phyloP scores from a whole-genome alignment of 2,888 invertebrate genomes.

The Drosophila borealis region DNA sequence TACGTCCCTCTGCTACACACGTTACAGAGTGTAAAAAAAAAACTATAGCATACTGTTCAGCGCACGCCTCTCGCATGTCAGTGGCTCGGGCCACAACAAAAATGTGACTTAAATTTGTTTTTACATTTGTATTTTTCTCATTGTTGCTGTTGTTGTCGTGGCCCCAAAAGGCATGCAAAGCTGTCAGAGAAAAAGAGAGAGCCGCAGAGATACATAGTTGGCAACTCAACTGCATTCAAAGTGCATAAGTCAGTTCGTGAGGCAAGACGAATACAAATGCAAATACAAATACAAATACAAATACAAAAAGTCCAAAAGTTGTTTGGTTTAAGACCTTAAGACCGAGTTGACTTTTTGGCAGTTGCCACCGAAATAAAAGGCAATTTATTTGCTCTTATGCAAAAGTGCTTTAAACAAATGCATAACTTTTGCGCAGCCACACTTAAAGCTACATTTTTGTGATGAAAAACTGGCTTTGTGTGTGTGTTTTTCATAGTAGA shows the following conservation, averaged over 20 bases:
- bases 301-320: constrained; percentile 41
- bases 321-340: constrained; percentile 32
- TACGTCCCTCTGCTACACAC: background rate
- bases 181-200: background rate
- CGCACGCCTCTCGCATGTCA: constrained; percentile 55
- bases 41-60: constrained; percentile 40
- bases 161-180: constrained; percentile 22
- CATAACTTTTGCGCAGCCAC: constrained; percentile 10
- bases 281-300: constrained; percentile 29
- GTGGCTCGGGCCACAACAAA: constrained; percentile 34
- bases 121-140: constrained; percentile 45
- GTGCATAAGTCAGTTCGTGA: constrained; percentile 73
- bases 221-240: constrained; percentile 71
- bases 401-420: constrained; percentile 15
- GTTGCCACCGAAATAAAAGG: constrained; percentile 41
- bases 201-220: constrained; percentile 44
- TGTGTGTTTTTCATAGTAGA: background rate
- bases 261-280: constrained; percentile 33
- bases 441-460: constrained; percentile 11
- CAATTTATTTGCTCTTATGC: constrained; percentile 55
- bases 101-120: constrained; percentile 68
- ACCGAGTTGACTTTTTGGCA: constrained; percentile 49
- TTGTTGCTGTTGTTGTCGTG: constrained; percentile 19
- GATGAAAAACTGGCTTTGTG: constrained; percentile 5
- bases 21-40: background rate